Percentiles rank a stretch among this genome's conserved stretches.
phyloP scores from a whole-genome alignment of 2,113 vertebrate genomes.

The Toxotes jaculatrix region DNA sequence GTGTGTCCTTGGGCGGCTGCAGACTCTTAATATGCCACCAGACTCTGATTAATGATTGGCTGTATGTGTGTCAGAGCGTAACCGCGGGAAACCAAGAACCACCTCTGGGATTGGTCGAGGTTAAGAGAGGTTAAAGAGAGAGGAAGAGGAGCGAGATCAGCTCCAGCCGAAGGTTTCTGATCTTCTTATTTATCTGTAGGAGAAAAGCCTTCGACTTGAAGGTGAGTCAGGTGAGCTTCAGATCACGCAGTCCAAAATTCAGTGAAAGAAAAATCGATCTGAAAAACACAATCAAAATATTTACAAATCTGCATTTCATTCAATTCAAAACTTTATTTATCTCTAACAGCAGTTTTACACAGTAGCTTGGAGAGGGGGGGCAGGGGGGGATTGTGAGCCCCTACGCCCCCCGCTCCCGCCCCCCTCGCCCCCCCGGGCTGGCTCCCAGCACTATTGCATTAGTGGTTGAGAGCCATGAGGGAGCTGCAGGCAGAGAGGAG shows the following conservation, averaged over 20 bases:
- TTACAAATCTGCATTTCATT: no score
- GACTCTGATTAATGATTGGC: constrained; percentile 74
- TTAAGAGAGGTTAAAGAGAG: constrained; percentile 56
- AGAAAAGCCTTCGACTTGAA: neutral
- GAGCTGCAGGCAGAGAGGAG: constrained; percentile 40
- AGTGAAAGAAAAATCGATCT: no score
- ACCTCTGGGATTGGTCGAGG: constrained; percentile 48
- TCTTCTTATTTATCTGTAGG: no score
- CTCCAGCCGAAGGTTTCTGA: neutral
- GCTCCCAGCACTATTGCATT: constrained; percentile 49
- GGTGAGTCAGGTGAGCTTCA: no score
- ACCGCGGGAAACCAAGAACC: constrained; percentile 63
- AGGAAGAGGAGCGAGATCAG: no score
- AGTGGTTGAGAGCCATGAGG: constrained; percentile 33
- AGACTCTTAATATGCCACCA: constrained; percentile 66
- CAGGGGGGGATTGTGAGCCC: no score
- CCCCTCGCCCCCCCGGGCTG: constrained; percentile 32
- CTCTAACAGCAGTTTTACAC: no score
- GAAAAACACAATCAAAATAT: no score
- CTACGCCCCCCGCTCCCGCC: no score
- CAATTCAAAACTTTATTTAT: no score
- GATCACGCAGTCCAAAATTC: no score
- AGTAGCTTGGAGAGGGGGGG: no score
- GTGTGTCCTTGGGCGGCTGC: constrained; percentile 52
- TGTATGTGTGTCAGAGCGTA: constrained; percentile 70